phyloP scores from a whole-genome alignment of 2,113 vertebrate species.

The Chrysochloris asiatica region DNA sequence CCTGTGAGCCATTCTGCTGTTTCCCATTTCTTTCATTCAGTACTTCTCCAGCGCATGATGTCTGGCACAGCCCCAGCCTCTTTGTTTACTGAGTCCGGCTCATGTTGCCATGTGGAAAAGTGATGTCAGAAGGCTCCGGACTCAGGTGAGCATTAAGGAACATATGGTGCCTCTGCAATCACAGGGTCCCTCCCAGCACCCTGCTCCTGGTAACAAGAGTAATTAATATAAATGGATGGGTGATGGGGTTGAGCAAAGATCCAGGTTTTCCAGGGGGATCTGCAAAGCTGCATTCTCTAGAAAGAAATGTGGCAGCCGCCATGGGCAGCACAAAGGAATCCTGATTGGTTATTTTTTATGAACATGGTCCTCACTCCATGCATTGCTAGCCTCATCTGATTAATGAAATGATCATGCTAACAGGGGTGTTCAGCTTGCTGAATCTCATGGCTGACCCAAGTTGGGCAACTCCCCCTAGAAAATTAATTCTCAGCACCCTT shows the following conservation, averaged over 20 bases:
- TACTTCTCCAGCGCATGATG: not conserved
- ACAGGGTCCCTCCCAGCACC: not conserved
- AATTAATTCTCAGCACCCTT: constrained; percentile 78
- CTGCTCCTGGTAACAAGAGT: not conserved
- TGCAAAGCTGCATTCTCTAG: not conserved
- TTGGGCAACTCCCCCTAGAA: constrained; percentile 69
- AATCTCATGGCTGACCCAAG: constrained; percentile 64
- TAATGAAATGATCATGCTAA: constrained; percentile 79
- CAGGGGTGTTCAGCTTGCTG: constrained; percentile 45
- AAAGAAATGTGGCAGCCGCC: not conserved
- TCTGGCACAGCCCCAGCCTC: not conserved
- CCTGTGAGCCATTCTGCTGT: not conserved
- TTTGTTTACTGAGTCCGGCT: not conserved
- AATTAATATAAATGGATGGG: constrained; percentile 58
- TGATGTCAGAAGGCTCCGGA: not conserved
- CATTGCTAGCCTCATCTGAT: constrained; percentile 82
- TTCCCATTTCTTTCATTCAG: not conserved
- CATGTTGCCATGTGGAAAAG: not conserved
- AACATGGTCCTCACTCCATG: not conserved
- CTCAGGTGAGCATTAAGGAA: constrained; percentile 60
- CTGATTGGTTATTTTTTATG: constrained; percentile 12
- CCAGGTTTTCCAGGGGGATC: constrained; percentile 40
- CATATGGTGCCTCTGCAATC: constrained; percentile 42
- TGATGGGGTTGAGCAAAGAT: not conserved
- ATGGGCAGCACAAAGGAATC: not conserved